A percentile compares a stretch with the other conserved stretches of the same genome.
These are phyloP conservation scores for Pardosa pseudoannulata DNA, from an alignment of 2,888 invertebrate species.

Conservation along the genomic window DNA sequence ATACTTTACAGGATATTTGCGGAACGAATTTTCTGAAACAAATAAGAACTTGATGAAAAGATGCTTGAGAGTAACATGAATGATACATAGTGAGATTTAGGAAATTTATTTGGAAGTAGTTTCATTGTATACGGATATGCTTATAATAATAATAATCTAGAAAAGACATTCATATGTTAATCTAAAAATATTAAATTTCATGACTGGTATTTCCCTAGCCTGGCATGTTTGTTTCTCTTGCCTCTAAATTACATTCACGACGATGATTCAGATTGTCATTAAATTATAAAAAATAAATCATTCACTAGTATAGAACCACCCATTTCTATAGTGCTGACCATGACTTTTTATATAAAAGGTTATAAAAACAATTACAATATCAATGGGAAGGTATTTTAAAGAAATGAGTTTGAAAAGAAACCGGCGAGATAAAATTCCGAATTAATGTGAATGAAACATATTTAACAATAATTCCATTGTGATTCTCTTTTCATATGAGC, in stretches of 20 bases:
- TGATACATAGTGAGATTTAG: no score
- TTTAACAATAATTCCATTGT: not conserved
- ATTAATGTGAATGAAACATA: not conserved
- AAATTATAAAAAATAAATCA: not conserved
- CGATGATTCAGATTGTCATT: not conserved
- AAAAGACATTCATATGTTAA: not conserved
- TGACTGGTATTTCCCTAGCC: not conserved
- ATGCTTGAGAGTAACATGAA: no score
- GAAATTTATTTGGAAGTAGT: no score
- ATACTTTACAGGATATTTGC: no score
- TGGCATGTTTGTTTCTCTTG: no score
- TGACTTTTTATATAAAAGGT: not conserved
- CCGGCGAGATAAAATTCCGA: not conserved
- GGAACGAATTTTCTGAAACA: no score
- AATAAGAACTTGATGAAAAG: no score
- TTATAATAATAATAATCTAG: no score
- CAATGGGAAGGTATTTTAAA: not conserved
- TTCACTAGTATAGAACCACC: not conserved
- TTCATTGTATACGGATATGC: no score
- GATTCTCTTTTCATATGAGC: not conserved
- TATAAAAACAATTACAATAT: constrained; percentile 4
- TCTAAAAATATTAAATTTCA: not conserved
- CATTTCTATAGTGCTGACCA: not conserved
- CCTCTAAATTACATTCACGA: not conserved
- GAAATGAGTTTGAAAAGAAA: not conserved